phyloP scores from a whole-genome alignment of 2,797 vertebrate genomes.

The Leptatherina wallacei region DNA sequence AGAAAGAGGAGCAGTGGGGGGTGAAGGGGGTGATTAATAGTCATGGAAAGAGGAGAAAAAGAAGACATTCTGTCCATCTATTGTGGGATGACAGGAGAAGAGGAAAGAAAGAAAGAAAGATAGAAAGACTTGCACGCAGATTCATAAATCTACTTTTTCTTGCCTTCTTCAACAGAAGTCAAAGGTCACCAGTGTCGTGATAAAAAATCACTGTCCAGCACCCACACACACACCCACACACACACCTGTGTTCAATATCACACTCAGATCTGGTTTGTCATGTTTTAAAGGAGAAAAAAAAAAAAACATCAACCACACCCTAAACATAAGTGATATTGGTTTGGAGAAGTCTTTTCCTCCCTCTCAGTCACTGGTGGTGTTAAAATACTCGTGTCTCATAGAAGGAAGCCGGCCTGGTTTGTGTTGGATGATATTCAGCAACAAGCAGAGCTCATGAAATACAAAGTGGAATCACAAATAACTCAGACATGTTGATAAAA shows the following conservation, averaged over 20 bases:
- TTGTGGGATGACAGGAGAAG: conserved; percentile 9
- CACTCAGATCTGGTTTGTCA: not conserved
- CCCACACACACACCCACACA: conserved; percentile 1
- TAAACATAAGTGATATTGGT: conserved; percentile 4
- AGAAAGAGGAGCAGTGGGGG: conserved; percentile 46
- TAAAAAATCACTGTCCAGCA: conserved; percentile 16
- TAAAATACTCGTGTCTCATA: not conserved
- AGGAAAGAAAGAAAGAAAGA: not conserved
- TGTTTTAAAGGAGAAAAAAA: not conserved
- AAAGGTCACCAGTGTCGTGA: conserved; percentile 33
- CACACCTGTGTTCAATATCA: conserved; percentile 22
- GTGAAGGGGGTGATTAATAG: conserved; percentile 56
- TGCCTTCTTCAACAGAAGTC: conserved; percentile 20
- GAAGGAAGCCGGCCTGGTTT: conserved; percentile 18
- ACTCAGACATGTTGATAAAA: not conserved
- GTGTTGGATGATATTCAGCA: conserved; percentile 36
- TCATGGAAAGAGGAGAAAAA: conserved; percentile 33
- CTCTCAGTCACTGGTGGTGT: not conserved
- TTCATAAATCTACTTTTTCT: conserved; percentile 42
- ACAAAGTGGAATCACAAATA: conserved; percentile 4
- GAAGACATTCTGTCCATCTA: conserved; percentile 41
- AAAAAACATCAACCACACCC: conserved; percentile 14
- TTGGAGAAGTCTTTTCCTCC: not conserved
- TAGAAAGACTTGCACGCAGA: conserved; percentile 4
- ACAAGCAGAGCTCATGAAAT: conserved; percentile 10